Conservation (phyloP, 1,140 invertebrate genomes). For the Rhyacophila brunnea region DNA sequence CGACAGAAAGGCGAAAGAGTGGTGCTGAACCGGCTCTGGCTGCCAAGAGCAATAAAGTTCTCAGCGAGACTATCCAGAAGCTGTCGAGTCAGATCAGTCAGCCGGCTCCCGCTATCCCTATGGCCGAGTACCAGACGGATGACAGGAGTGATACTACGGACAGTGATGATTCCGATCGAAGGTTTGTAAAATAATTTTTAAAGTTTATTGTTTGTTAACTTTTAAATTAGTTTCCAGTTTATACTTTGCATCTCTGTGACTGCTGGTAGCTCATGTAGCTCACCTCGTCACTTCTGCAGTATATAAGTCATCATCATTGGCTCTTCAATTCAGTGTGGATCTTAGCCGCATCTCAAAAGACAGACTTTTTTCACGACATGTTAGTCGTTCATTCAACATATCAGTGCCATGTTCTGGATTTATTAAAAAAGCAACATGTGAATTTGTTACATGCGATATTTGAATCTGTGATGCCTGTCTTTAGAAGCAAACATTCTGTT, state of each 20-base stretch:
- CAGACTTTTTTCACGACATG: no score
- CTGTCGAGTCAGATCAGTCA: conserved; percentile 54
- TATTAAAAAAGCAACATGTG: no score
- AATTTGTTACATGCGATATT: no score
- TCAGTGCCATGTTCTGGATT: no score
- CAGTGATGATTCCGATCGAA: conserved; percentile 71
- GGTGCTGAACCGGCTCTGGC: conserved; percentile 18
- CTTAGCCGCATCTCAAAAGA: no score
- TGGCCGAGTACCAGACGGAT: conserved; percentile 44
- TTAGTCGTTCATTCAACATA: no score
- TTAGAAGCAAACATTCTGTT: no score
- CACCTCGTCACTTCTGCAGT: no score
- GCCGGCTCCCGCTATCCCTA: conserved; percentile 41
- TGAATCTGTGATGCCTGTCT: no score
- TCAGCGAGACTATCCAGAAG: conserved; percentile 62
- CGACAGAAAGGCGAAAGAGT: conserved; percentile 29
- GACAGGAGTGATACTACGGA: conserved; percentile 57
- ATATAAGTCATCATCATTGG: no score
- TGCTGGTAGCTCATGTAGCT: no score
- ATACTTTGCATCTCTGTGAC: neutral
- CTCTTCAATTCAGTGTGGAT: no score
- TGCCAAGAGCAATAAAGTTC: conserved; percentile 56
- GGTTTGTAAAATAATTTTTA: conserved; percentile 51
- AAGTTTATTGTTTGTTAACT: neutral
- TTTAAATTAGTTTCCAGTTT: neutral